These are phyloP conservation scores for Otus sunia DNA, from an alignment of 2,113 vertebrate genomes.

Conservation along the genomic window DNA sequence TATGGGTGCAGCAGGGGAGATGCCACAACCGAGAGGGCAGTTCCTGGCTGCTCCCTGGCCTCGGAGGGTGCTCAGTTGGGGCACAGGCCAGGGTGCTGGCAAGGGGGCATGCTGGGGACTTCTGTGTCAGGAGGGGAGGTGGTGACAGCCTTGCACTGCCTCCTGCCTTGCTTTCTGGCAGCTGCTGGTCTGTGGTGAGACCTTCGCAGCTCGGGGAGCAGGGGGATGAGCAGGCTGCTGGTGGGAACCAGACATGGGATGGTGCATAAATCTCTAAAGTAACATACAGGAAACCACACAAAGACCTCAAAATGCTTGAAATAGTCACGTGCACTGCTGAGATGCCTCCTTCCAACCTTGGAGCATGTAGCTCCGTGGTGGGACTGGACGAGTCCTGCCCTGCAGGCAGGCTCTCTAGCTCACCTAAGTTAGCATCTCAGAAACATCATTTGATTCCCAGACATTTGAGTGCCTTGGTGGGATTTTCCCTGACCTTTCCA, in stretches of 20 bases:
- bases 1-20: neutral
- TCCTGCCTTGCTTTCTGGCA: neutral
- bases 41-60: neutral
- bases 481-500: neutral
- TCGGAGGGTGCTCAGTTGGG: fast-evolving
- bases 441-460: neutral
- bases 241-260: neutral
- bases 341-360: neutral
- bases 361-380: neutral
- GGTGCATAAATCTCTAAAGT: neutral
- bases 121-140: neutral
- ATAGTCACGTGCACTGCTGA: neutral
- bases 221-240: neutral
- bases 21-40: neutral
- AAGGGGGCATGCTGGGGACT: neutral
- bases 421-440: neutral
- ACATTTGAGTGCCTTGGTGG: neutral
- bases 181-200: neutral
- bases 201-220: neutral
- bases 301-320: neutral
- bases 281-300: neutral
- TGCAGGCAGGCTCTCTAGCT: neutral
- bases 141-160: neutral
- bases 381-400: neutral
- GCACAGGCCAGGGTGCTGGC: neutral